Conservation (phyloP, 2,888 invertebrate species). For the Petrolisthes cinctipes region DNA sequence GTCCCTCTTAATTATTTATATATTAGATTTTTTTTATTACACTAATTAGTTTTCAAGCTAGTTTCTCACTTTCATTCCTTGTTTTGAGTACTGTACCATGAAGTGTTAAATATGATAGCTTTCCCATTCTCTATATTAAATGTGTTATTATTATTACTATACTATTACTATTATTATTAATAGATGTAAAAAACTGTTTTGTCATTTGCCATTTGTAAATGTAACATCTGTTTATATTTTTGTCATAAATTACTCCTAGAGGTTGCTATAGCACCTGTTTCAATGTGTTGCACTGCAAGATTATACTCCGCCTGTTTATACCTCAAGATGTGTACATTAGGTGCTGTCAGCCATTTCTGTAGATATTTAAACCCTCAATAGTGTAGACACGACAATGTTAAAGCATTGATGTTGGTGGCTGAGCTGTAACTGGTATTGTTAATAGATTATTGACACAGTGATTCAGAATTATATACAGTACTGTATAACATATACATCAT, state of each 20-base stretch:
- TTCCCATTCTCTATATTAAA: background rate
- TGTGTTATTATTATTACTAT: constrained; percentile 17
- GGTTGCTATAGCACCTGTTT: constrained; percentile 39
- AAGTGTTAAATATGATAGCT: constrained; percentile 24
- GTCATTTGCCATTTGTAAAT: background rate
- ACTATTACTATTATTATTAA: constrained; percentile 15
- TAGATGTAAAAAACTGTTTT: constrained; percentile 7
- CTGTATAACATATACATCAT: too few relatives aligned
- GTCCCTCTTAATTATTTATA: constrained; percentile 53
- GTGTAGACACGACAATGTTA: constrained; percentile 10
- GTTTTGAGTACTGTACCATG: background rate
- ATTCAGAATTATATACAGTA: too few relatives aligned
- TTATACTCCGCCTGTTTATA: constrained; percentile 45
- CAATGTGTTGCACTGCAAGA: constrained; percentile 48
- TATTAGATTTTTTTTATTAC: constrained; percentile 20
- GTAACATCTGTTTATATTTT: constrained; percentile 5
- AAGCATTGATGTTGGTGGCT: background rate
- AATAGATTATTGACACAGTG: too few relatives aligned
- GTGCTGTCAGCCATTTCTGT: constrained; percentile 44
- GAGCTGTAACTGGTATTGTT: too few relatives aligned
- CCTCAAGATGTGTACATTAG: constrained; percentile 25
- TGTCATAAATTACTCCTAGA: constrained; percentile 13
- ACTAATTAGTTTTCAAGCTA: constrained; percentile 21
- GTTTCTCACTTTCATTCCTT: constrained; percentile 27
- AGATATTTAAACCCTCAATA: constrained; percentile 40